Evolutionary conservation across 2,113 vertebrate genomes (phyloP), one percentile per base, ranked within the genome.

Genomic region (Hippopotamus amphibius): DNA sequence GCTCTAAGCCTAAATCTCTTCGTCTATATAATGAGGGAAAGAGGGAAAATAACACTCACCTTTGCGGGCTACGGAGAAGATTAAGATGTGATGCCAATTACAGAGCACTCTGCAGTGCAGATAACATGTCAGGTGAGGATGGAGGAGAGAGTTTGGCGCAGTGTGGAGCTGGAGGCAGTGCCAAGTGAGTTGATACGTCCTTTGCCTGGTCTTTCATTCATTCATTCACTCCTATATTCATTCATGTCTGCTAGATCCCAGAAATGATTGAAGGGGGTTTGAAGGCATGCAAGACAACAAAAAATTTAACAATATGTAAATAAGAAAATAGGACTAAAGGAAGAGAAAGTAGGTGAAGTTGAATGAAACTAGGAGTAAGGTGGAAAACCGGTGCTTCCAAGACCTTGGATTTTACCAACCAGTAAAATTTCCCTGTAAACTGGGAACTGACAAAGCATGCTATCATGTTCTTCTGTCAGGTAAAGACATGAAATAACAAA

Each of bases 331-430:
- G 46, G 7, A 37, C 13, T 66, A 71, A 86, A 69, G n/a, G 30
- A 68, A 30, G 59, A 71, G 65, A 12, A 59, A 85, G 26, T 30
- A 43, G 26, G 22, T 12, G 37, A 76, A 6, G n/a, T 41, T 46
- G 48, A 72, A 80, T 53, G 21, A 96, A 88, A 30, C 10, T 16
- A 81, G 33, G 41, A 69, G 77, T 80, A 63, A 77, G 43, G 37
- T 28, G 68, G 77, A 85, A 46, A 95, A 77, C 33, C 24, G 61
- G 3, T 14, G 3, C 41, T 95, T 86, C 7, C 46, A 63, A 77
- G 83, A 85, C 68, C 94, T 69, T n/a, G 22, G n/a, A 28, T 69
- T 91, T 96, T 93, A 71, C 85, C 13, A 91, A 41, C 41, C 43
- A 93, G 48, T 68, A 53, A 76, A 61, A 55, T 65, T 93, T 71